Evolutionary conservation across 2,888 invertebrate species (phyloP).

Genomic region (Octonoba sinensis): DNA sequence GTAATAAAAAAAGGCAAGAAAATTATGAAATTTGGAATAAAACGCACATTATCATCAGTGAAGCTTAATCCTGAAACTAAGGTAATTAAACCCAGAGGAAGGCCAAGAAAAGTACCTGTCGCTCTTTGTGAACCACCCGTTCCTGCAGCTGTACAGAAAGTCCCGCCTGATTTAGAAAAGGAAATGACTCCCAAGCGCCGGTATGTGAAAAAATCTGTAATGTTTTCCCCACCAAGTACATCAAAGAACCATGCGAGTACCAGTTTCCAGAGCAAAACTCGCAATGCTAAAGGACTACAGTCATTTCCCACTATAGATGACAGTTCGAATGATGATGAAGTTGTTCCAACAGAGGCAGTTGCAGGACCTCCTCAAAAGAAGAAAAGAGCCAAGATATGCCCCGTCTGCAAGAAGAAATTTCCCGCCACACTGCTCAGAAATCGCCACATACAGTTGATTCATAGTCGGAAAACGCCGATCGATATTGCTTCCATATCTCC

Average conservation of each 20-base stretch:
- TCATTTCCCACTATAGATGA: background rate
- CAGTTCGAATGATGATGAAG: conserved; percentile 5
- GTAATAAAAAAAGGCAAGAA: no score
- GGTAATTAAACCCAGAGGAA: no score
- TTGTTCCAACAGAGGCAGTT: no score
- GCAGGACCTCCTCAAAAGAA: background rate
- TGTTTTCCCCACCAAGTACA: background rate
- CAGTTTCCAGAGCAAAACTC: background rate
- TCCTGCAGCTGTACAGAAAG: background rate
- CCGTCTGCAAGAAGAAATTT: conserved; percentile 38
- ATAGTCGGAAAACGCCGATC: conserved; percentile 10
- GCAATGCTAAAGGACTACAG: no score
- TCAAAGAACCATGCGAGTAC: background rate
- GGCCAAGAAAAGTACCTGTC: no score
- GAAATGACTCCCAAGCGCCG: background rate
- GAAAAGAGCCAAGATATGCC: conserved; percentile 1
- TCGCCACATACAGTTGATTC: conserved; percentile 32
- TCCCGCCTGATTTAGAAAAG: background rate
- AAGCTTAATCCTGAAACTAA: no score
- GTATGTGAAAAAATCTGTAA: background rate
- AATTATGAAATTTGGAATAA: no score
- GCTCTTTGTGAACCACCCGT: background rate
- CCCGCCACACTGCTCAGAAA: conserved; percentile 6
- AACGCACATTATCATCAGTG: no score
- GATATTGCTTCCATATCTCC: background rate